Evolutionary conservation across 2,113 vertebrate genomes (phyloP).

Genomic region (Calidris pygmaea): DNA sequence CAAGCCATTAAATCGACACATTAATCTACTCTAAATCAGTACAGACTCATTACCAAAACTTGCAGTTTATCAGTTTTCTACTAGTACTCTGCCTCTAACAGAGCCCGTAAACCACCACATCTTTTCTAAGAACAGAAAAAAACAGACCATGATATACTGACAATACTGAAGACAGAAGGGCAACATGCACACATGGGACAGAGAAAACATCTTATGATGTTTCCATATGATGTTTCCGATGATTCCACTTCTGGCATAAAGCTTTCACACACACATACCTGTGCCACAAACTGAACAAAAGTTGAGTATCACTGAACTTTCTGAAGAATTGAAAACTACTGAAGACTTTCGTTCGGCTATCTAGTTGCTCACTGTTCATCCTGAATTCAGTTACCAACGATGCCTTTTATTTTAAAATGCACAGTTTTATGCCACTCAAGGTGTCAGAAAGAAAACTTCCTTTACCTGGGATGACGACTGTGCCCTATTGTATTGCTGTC

Average conservation of each 20-base stretch:
- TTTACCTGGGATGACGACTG: background rate
- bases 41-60: background rate
- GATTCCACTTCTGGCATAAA: background rate
- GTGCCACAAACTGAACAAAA: background rate
- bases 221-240: background rate
- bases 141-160: background rate
- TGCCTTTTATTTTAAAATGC: background rate
- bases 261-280: background rate
- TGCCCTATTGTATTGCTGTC: background rate
- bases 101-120: background rate
- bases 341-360: background rate
- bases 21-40: background rate
- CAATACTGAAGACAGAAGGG: background rate
- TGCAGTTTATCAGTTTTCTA: background rate
- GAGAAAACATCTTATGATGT: background rate
- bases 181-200: background rate
- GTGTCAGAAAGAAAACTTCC: background rate
- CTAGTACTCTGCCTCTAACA: background rate
- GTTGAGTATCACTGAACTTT: background rate
- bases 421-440: background rate
- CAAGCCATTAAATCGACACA: background rate
- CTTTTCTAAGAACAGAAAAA: background rate
- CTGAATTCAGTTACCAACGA: background rate
- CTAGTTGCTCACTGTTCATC: background rate
- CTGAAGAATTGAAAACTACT: background rate